These are phyloP conservation scores for Ditylenchus weischeri DNA, from an alignment of 2,888 invertebrate genomes.

Conservation along the genomic window DNA sequence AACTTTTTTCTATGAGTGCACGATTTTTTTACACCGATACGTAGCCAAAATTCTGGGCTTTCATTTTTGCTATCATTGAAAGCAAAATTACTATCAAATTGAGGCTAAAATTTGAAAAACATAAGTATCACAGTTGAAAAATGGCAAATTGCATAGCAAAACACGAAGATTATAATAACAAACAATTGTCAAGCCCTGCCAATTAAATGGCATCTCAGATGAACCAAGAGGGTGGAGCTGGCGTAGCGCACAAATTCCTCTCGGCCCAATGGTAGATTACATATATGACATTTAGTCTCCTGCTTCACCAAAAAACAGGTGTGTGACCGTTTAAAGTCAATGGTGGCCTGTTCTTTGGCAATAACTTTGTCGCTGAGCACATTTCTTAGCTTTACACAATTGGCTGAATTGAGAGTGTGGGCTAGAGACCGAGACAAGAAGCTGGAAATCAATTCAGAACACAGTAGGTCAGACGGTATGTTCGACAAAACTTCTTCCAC, in stretches of 20 bases:
- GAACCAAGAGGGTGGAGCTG: not conserved
- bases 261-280: not conserved
- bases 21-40: no score
- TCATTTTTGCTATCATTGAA: no score
- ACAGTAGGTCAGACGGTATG: not conserved
- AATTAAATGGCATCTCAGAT: not conserved
- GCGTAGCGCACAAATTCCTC: not conserved
- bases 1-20: no score
- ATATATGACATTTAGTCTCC: not conserved
- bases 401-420: not conserved
- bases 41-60: no score
- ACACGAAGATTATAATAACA: no score
- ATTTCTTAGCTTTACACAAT: not conserved
- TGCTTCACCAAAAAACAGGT: not conserved
- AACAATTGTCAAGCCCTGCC: no score
- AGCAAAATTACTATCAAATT: no score
- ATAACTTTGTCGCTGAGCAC: not conserved
- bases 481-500: constrained; percentile 6
- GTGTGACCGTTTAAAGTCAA: not conserved
- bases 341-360: not conserved
- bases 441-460: not conserved
- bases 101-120: not conserved
- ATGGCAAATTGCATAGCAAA: no score
- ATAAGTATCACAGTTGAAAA: not conserved
- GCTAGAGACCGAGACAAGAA: not conserved